Conservation (phyloP, 2,797 vertebrate genomes). For the Gila robusta region DNA sequence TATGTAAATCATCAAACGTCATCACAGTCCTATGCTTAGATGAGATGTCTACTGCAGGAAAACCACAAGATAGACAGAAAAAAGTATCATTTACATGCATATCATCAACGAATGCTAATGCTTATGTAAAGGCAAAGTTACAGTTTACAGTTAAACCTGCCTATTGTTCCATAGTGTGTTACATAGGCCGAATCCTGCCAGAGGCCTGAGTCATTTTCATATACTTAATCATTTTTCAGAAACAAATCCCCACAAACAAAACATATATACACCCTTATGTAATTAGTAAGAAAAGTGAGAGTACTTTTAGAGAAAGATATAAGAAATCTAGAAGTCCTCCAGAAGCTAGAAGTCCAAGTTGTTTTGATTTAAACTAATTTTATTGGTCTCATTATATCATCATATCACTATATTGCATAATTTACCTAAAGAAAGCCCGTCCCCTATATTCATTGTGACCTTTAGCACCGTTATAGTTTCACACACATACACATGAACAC, state of each 20-base stretch:
- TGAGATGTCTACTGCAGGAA: not conserved
- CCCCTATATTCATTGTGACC: not conserved
- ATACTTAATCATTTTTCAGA: not conserved
- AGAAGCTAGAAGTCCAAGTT: too few relatives aligned
- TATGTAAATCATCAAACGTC: constrained; percentile 46
- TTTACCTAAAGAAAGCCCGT: not conserved
- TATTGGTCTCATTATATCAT: not conserved
- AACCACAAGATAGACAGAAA: constrained; percentile 16
- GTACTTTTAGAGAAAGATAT: not conserved
- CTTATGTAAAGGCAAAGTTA: constrained; percentile 1
- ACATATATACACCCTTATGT: not conserved
- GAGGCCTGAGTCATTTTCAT: not conserved
- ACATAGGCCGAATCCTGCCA: not conserved
- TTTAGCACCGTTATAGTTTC: not conserved
- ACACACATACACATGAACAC: constrained; percentile 29
- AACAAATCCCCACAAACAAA: not conserved
- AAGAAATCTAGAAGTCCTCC: too few relatives aligned
- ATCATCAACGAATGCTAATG: not conserved
- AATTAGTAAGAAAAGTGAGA: not conserved
- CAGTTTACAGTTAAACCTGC: not conserved
- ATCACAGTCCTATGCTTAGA: not conserved
- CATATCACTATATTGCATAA: not conserved
- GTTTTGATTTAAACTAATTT: not conserved
- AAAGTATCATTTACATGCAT: not conserved
- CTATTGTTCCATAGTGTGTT: not conserved